Conservation (phyloP, 92 coral and sea anemone genomes). For the Epizoanthus stellaris region DNA sequence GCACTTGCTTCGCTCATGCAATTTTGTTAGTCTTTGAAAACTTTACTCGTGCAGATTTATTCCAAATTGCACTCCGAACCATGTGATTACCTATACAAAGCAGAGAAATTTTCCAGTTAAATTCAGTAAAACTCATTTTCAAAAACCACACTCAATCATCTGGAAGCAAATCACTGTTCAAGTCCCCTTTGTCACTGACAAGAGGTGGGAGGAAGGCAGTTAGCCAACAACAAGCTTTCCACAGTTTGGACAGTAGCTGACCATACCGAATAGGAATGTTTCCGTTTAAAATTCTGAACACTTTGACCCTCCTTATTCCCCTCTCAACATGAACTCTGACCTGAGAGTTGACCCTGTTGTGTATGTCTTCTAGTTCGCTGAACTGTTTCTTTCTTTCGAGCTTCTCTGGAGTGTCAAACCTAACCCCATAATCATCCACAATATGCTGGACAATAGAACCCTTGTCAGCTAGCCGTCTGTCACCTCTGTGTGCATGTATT, state of each 20-base stretch:
- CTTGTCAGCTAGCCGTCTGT: slow-evolving; percentile 37
- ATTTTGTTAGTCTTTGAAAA: too few relatives aligned
- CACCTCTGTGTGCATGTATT: neutral
- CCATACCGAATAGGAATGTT: slow-evolving; percentile 43
- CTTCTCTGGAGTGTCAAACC: slow-evolving; percentile 30
- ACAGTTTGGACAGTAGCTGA: slow-evolving; percentile 39
- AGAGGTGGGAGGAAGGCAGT: slow-evolving; percentile 51
- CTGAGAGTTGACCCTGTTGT: neutral
- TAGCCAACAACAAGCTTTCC: slow-evolving; percentile 53
- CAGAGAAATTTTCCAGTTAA: too few relatives aligned
- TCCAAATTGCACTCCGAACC: too few relatives aligned
- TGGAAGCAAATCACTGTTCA: too few relatives aligned
- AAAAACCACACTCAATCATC: too few relatives aligned
- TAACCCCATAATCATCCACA: slow-evolving; percentile 38
- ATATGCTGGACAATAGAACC: slow-evolving; percentile 43
- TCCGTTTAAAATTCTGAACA: slow-evolving; percentile 22
- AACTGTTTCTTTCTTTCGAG: slow-evolving; percentile 16
- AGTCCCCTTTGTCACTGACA: slow-evolving; percentile 10
- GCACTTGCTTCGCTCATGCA: too few relatives aligned
- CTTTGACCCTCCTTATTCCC: neutral
- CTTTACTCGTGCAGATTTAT: too few relatives aligned
- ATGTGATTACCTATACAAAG: too few relatives aligned
- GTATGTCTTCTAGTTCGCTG: slow-evolving; percentile 17
- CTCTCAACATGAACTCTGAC: slow-evolving; percentile 50
- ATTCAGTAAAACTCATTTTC: too few relatives aligned